Evolutionary conservation across 92 coral and sea anemone genomes (phyloP), one percentile per base, ranked within the genome.

Genomic region (Epizoanthus rinbou): DNA sequence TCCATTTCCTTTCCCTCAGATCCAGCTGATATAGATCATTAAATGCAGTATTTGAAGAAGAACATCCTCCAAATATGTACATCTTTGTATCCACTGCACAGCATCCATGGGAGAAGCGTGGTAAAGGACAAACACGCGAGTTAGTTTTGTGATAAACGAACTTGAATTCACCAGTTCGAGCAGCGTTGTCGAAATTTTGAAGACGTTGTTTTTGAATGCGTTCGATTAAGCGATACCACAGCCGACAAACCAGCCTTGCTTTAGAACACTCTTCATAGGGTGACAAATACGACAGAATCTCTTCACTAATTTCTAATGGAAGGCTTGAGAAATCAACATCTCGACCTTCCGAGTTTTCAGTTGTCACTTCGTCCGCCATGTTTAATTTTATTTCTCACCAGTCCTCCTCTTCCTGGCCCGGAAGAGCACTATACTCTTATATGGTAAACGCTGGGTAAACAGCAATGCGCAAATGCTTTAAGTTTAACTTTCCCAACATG

Each of bases 21-120:
- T 91, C 90, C 74, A 95, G 80, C 28, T 84, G 90, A 84, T 88
- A 92, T 8, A 94, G 85, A 78, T 95, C 98, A 74, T 95, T 95
- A 87, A 94, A 95, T 19, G 94, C 98, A 17, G 98, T 95, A 76
- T 95, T 95, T 6, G 98, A 90, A 3, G 98, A 86, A 23, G 98
- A 95, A 73, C 98, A 93, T 1, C 98, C 98, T 22, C 98, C 98
- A 83, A 89, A 93, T 82, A 95, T 72, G 68, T 92, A 95, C 95
- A 95, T 87, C 52, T 91, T 88, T n/a, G 85, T 88, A 22, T 82
- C 92, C 66, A 93, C 64, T 2, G 87, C 91, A 75, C 98, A 95
- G 67, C 96, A 91, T 25, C 96, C 85, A 69, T 95, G 98, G 54
- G 98, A 95, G 56, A 94, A 95, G 28, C 98, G 91, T 8, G 96